A percentile compares a stretch with the other conserved stretches of the same genome.
Conservation (phyloP, 2,888 invertebrate species). For the Hemistola chrysoprasaria region DNA sequence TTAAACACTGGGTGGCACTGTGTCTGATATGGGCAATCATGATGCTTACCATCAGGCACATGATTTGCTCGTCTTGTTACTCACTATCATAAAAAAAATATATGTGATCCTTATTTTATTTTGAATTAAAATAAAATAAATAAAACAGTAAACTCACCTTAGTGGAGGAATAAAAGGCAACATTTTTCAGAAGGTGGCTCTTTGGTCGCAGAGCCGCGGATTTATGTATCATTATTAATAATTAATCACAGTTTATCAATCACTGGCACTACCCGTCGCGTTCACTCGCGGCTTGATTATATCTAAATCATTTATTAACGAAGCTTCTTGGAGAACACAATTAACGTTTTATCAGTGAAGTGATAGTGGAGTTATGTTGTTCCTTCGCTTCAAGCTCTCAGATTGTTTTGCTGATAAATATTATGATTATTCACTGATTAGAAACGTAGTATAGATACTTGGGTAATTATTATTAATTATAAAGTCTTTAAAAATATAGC, state of each 20-base stretch:
- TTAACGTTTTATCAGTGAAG: slow-evolving; percentile 26
- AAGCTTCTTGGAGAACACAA: slow-evolving; percentile 29
- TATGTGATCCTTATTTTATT: no score
- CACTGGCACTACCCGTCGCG: slow-evolving; percentile 40
- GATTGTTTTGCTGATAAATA: slow-evolving; percentile 4
- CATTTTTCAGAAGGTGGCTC: slow-evolving; percentile 50
- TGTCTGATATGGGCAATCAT: no score
- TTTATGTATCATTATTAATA: slow-evolving; percentile 59
- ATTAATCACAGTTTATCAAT: slow-evolving; percentile 20
- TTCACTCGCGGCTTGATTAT: slow-evolving; percentile 19
- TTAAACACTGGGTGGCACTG: no score
- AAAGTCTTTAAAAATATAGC: no score
- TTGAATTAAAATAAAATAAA: neutral
- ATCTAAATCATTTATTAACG: slow-evolving; percentile 26
- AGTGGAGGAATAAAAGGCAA: slow-evolving; percentile 58
- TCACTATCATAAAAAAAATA: no score
- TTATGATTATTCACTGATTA: neutral
- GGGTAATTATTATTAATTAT: no score
- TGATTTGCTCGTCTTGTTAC: no score
- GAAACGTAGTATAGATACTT: no score
- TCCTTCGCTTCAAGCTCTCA: slow-evolving; percentile 8
- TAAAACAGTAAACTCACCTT: slow-evolving; percentile 45
- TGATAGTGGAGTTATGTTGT: slow-evolving; percentile 24
- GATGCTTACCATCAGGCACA: no score
- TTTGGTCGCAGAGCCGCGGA: slow-evolving; percentile 55